Evolutionary conservation across 2,797 vertebrate genomes (phyloP).

Genomic region (Cheirogaleus major): DNA sequence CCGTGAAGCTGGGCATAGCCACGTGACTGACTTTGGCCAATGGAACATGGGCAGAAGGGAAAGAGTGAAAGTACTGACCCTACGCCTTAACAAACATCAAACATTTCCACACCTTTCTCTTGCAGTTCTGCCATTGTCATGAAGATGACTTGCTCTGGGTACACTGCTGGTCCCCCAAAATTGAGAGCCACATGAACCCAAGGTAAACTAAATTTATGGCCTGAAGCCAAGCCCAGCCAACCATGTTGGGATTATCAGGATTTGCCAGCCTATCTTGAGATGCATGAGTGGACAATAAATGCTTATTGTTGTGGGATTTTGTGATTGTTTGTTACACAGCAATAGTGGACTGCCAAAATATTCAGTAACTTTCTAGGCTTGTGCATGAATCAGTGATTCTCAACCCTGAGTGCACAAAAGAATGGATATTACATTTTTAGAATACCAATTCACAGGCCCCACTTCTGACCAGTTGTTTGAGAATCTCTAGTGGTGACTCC

Average conservation of each 20-base stretch:
- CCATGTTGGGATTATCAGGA: no score
- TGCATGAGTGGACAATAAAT: neutral
- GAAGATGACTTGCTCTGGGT: neutral
- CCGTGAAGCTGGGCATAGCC: rapidly evolving
- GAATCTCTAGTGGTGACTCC: neutral
- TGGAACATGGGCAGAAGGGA: neutral
- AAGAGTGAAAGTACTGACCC: neutral
- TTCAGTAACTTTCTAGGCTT: neutral
- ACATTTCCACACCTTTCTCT: neutral
- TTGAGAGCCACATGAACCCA: neutral
- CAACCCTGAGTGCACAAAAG: neutral
- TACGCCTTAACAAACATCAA: neutral
- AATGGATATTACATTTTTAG: neutral
- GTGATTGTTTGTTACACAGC: neutral
- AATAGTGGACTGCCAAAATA: neutral
- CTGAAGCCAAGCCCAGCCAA: neutral
- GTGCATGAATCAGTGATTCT: neutral
- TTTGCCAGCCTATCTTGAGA: neutral
- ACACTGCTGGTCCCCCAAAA: neutral
- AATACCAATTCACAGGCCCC: neutral
- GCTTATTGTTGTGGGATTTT: neutral
- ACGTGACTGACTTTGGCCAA: neutral
- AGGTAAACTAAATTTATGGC: neutral
- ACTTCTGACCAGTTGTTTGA: neutral
- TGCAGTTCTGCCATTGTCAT: neutral